phyloP scores from a whole-genome alignment of 2,113 vertebrate species.

The Camelus bactrianus region DNA sequence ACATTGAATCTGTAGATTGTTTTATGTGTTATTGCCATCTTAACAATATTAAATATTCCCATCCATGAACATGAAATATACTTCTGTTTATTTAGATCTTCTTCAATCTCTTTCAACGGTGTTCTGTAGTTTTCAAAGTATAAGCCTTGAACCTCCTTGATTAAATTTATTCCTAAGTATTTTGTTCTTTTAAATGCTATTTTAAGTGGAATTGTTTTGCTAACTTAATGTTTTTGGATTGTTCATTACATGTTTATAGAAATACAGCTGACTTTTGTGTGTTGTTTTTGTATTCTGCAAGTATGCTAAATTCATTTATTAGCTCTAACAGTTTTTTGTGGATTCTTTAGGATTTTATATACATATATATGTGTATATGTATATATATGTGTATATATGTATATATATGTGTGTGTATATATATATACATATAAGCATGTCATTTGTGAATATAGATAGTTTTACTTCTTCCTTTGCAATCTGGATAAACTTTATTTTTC shows the following conservation, averaged over 20 bases:
- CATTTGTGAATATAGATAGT: not conserved
- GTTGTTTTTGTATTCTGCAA: not conserved
- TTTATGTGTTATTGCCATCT: not conserved
- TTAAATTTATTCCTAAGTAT: conserved; percentile 12
- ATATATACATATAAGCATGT: not conserved
- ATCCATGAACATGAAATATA: not conserved
- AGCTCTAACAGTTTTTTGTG: not conserved
- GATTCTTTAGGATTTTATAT: not conserved
- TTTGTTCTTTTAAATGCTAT: conserved; percentile 30
- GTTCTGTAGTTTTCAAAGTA: not conserved
- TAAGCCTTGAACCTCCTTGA: not conserved
- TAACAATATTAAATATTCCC: not conserved
- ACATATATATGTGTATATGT: too few species aligned
- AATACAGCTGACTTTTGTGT: not conserved
- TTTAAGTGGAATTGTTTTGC: not conserved
- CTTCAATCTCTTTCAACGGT: not conserved
- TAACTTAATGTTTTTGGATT: not conserved
- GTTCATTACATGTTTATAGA: not conserved
- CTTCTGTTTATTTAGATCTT: not conserved
- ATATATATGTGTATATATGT: too few species aligned
- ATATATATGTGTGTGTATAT: too few species aligned
- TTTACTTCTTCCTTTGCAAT: conserved; percentile 31
- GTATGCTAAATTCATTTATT: not conserved
- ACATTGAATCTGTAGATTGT: not conserved
- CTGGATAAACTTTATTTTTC: not conserved